These are phyloP conservation scores for Florisuga fusca DNA, from an alignment of 2,797 vertebrate genomes.

Conservation along the genomic window DNA sequence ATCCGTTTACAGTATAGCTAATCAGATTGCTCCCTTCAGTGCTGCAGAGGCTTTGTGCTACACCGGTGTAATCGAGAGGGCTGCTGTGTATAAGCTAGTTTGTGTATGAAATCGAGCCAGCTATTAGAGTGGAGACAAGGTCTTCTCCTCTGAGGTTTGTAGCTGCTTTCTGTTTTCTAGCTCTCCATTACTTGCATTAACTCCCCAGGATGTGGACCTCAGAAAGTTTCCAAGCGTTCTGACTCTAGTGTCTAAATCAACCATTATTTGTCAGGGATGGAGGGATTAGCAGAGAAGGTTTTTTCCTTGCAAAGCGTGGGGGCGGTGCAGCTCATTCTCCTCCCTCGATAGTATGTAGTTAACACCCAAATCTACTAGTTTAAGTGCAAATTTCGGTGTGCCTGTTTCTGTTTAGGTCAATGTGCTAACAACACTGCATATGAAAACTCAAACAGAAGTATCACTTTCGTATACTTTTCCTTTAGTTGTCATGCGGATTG, in stretches of 20 bases:
- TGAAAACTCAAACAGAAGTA: neutral
- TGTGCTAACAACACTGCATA: neutral
- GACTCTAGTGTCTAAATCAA: neutral
- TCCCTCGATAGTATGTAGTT: neutral
- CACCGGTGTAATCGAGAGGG: neutral
- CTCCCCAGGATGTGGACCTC: neutral
- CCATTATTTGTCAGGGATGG: neutral
- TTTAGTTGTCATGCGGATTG: neutral
- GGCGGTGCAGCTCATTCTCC: neutral
- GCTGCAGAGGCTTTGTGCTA: neutral
- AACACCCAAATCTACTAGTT: neutral
- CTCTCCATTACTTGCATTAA: neutral
- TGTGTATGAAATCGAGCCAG: neutral
- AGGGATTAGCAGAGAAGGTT: neutral
- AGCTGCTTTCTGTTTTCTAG: neutral
- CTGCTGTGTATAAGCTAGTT: neutral
- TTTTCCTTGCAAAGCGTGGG: neutral
- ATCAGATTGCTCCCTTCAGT: neutral
- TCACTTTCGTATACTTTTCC: fast-evolving
- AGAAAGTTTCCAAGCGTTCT: neutral
- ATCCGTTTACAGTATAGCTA: neutral
- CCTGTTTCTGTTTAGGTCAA: neutral
- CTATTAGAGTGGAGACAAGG: neutral
- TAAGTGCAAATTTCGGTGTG: neutral
- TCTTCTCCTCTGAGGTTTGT: neutral